Percentiles rank a stretch among this genome's conserved stretches.
These are phyloP conservation scores for Sipha maydis DNA, from an alignment of 2,888 invertebrate species.

Conservation along the genomic window DNA sequence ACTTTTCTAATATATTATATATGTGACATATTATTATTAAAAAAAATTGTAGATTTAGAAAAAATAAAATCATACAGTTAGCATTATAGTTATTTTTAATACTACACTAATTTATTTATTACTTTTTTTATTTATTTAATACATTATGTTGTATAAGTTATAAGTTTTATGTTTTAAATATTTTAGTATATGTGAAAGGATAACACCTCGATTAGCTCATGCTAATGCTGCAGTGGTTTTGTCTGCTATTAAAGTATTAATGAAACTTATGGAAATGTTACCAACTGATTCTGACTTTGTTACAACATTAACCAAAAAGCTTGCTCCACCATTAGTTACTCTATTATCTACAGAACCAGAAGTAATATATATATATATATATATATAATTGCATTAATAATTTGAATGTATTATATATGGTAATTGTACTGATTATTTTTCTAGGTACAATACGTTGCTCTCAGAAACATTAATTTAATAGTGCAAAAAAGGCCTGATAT, in stretches of 20 bases:
- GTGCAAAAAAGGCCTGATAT: conserved; percentile 99
- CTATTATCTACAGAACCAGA: conserved; percentile 97
- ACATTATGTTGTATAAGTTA: background rate
- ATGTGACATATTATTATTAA: background rate
- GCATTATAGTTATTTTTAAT: background rate
- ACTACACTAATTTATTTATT: background rate
- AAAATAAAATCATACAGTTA: too few species aligned
- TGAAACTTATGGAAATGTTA: conserved; percentile 98
- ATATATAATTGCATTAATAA: background rate
- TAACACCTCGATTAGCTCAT: conserved; percentile 96
- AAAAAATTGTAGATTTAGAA: too few species aligned
- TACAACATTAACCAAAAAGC: conserved; percentile 90
- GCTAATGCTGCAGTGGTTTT: conserved; percentile 99
- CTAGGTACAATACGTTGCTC: conserved; percentile 96
- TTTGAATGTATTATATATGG: background rate
- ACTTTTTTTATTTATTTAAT: background rate
- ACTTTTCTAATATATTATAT: background rate
- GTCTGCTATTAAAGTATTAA: conserved; percentile 97
- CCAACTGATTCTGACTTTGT: conserved; percentile 94
- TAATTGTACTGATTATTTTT: conserved; percentile 1
- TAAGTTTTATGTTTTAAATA: background rate
- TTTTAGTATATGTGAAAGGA: conserved; percentile 89
- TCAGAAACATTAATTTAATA: conserved; percentile 97
- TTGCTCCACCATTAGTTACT: conserved; percentile 98
- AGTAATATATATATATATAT: conserved; percentile 65